phyloP scores from a whole-genome alignment of 2,888 invertebrate species.

The Allophyes oxyacanthae region DNA sequence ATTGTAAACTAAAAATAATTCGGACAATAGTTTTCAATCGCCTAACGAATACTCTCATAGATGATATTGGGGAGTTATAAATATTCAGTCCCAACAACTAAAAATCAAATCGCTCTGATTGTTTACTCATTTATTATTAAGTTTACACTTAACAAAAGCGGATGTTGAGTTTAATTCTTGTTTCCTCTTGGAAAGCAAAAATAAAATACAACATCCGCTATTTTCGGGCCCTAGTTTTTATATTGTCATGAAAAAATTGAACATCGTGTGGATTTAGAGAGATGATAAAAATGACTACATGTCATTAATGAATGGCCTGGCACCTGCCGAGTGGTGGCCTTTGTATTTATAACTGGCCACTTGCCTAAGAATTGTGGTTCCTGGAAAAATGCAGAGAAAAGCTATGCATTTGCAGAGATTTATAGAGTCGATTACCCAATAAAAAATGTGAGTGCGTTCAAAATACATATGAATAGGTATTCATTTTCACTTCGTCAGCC shows the following conservation, averaged over 20 bases:
- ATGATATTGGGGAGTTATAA: background rate
- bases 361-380: conserved; percentile 27
- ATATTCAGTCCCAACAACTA: conserved; percentile 3
- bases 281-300: background rate
- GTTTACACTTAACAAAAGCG: too few species aligned
- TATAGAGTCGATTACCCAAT: conserved; percentile 9
- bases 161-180: too few species aligned
- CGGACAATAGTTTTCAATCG: conserved; percentile 20
- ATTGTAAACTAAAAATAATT: conserved; percentile 42
- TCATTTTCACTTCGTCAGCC: conserved; percentile 11
- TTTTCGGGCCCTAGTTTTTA: background rate
- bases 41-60: too few species aligned
- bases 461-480: background rate
- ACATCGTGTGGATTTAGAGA: background rate
- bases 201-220: too few species aligned
- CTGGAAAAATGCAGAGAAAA: conserved; percentile 17
- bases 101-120: too few species aligned
- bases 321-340: conserved; percentile 1
- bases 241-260: conserved; percentile 2
- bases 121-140: too few species aligned
- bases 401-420: conserved; percentile 17
- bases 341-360: conserved; percentile 19
- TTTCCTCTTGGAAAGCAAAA: too few species aligned
- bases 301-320: conserved; percentile 10
- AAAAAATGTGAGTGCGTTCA: conserved; percentile 4